Evolutionary conservation across 30 jellyfish, hydroid and myxozoan genomes (phyloP).

Genomic region (Cassiopea andromeda): DNA sequence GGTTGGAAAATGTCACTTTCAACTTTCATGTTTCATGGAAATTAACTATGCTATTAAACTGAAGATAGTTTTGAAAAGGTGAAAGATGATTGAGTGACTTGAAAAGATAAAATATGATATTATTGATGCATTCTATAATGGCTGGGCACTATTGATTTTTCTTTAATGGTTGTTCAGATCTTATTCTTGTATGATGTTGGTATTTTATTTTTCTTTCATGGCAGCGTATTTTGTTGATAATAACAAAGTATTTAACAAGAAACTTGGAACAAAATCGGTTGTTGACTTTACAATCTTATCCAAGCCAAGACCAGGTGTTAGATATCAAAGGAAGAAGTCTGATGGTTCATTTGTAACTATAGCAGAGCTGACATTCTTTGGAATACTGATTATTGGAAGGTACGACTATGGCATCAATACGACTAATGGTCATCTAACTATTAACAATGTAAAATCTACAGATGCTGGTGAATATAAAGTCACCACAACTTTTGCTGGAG

Average conservation of each 20-base stretch:
- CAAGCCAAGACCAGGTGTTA: conserved; percentile 40
- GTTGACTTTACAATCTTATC: conserved; percentile 1
- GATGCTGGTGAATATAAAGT: conserved; percentile 46
- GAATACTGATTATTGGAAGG: not conserved
- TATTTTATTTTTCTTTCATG: not conserved
- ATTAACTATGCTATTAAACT: no score
- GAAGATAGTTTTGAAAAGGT: no score
- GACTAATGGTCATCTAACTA: conserved; percentile 21
- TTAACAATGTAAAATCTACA: not conserved
- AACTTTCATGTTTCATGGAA: no score
- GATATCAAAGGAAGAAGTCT: not conserved
- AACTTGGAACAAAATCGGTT: conserved; percentile 11
- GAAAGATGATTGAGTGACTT: no score
- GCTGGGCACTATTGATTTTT: not conserved
- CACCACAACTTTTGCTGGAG: conserved; percentile 1
- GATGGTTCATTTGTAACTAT: conserved; percentile 14
- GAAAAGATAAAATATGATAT: not conserved
- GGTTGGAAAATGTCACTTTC: no score
- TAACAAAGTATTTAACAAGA: conserved; percentile 10
- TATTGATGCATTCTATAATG: not conserved
- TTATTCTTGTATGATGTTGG: not conserved
- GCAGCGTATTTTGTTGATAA: conserved; percentile 19
- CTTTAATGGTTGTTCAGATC: not conserved
- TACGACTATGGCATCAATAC: not conserved
- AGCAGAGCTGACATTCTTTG: conserved; percentile 3